A percentile compares a stretch with the other conserved stretches of the same genome.
phyloP scores from a whole-genome alignment of 2,113 vertebrate species.

The Megaceryle maxima region DNA sequence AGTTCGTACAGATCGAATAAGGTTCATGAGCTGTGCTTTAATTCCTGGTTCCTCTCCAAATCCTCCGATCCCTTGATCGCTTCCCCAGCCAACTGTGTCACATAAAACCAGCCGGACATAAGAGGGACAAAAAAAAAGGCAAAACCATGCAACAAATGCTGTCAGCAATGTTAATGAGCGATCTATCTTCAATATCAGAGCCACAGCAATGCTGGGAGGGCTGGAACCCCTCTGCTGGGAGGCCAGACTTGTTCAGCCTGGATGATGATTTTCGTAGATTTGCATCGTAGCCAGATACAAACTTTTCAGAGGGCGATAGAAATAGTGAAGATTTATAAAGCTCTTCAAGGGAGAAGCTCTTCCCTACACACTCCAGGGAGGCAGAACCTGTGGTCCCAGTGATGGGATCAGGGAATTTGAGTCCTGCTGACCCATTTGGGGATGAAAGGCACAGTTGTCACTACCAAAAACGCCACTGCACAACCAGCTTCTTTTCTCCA shows the following conservation, averaged over 20 bases:
- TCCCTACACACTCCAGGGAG: accelerated
- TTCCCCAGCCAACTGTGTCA: constrained; percentile 90
- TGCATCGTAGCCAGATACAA: background rate
- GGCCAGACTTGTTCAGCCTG: background rate
- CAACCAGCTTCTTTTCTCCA: background rate
- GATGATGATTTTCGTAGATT: no score
- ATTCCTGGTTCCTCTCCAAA: constrained; percentile 96
- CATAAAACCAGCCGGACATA: background rate
- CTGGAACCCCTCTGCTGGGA: background rate
- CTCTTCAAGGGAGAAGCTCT: background rate
- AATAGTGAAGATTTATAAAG: background rate
- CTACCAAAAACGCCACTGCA: accelerated
- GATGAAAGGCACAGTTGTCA: background rate
- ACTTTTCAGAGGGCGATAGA: accelerated
- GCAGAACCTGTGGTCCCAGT: background rate
- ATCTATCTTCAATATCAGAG: background rate
- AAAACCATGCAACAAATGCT: background rate
- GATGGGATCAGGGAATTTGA: background rate
- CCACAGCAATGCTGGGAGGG: background rate
- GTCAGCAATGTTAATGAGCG: background rate
- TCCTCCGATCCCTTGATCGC: constrained; percentile 91
- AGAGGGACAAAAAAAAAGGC: background rate
- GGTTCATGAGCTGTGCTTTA: constrained; percentile 92
- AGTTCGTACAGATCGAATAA: constrained; percentile 91
- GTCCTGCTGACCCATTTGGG: accelerated